Evolutionary conservation across 1,140 invertebrate genomes (phyloP).

Genomic region (Yoshiicerus persimilis): DNA sequence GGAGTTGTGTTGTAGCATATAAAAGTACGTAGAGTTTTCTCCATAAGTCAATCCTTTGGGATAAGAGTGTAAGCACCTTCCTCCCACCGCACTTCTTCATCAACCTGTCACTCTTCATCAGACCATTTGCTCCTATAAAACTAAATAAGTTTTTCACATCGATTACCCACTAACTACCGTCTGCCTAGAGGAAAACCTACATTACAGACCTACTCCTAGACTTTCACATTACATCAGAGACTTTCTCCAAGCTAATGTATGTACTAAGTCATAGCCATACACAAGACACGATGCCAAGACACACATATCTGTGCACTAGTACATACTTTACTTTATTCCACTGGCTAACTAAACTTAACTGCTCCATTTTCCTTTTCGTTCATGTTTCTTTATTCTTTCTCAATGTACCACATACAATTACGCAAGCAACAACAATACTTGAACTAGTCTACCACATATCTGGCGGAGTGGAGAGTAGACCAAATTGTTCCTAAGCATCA

Average conservation of each 20-base stretch:
- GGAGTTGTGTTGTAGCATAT: not conserved
- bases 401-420: not conserved
- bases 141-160: conserved; percentile 39
- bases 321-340: not conserved
- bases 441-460: not conserved
- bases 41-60: conserved; percentile 23
- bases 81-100: conserved; percentile 33
- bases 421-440: not conserved
- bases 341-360: not conserved
- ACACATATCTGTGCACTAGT: not conserved
- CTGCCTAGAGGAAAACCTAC: not conserved
- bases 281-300: not conserved
- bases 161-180: conserved; percentile 28
- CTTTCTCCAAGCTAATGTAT: not conserved
- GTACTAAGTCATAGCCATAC: not conserved
- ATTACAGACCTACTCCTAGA: not conserved
- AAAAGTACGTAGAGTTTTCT: not conserved
- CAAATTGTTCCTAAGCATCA: not conserved
- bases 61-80: conserved; percentile 31
- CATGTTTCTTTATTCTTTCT: not conserved
- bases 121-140: conserved; percentile 33
- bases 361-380: not conserved
- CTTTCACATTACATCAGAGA: not conserved
- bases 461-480: not conserved
- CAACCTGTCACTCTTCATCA: conserved; percentile 47